phyloP scores from a whole-genome alignment of 2,888 invertebrate genomes.

The Sialis lutaria region DNA sequence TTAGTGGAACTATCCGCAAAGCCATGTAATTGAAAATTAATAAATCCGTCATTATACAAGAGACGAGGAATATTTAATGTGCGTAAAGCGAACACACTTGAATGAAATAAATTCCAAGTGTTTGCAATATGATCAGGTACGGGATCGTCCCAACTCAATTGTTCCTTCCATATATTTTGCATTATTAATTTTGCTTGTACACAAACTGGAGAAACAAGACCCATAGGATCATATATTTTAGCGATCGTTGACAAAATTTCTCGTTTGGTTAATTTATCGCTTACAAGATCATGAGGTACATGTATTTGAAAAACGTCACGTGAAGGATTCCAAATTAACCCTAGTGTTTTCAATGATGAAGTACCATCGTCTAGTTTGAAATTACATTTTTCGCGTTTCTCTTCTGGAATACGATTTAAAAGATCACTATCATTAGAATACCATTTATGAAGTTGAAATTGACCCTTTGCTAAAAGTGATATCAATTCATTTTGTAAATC shows the following conservation, averaged over 20 bases:
- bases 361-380: background rate
- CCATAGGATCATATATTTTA: background rate
- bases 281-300: background rate
- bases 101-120: too few species aligned
- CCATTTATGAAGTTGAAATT: constrained; percentile 8
- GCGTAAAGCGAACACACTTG: too few species aligned
- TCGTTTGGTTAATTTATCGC: background rate
- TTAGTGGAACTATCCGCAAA: background rate
- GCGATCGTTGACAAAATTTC: background rate
- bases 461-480: background rate
- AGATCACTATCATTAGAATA: constrained; percentile 5
- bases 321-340: constrained; percentile 1
- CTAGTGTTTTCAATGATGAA: background rate
- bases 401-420: background rate
- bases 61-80: too few species aligned
- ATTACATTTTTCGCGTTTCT: background rate
- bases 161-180: background rate
- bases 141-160: background rate
- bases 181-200: background rate
- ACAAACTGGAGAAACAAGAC: background rate
- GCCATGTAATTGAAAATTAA: background rate
- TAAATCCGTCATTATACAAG: too few species aligned
- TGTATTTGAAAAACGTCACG: background rate
- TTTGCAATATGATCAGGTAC: background rate
- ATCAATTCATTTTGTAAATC: constrained; percentile 3